Evolutionary conservation across 2,797 vertebrate species (phyloP).

Genomic region (Hippocampus kuda): DNA sequence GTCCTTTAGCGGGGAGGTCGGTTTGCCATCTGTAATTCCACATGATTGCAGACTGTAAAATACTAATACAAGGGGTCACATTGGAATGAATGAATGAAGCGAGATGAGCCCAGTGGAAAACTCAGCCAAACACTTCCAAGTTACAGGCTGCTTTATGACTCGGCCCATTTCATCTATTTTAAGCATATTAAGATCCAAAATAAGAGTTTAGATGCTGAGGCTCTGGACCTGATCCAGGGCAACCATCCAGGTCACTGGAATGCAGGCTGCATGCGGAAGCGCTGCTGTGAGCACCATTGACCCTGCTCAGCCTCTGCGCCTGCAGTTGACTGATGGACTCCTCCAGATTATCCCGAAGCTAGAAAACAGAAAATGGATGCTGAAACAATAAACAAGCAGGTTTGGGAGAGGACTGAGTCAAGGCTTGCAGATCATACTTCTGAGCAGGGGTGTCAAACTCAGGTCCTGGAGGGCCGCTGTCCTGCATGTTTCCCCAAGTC

Average conservation of each 20-base stretch:
- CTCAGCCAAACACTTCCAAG: not conserved
- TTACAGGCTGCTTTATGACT: not conserved
- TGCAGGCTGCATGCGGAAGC: constrained; percentile 75
- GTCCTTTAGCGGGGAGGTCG: constrained; percentile 79
- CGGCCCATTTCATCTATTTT: not conserved
- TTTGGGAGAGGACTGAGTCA: not conserved
- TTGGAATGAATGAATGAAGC: not conserved
- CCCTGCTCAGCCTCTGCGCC: constrained; percentile 64
- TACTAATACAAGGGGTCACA: not conserved
- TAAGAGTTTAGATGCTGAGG: not conserved
- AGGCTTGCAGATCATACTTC: not conserved
- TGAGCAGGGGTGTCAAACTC: too few species aligned
- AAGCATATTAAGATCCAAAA: not conserved
- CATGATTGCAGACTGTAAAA: constrained; percentile 1
- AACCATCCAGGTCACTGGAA: constrained; percentile 77
- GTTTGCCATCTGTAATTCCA: constrained; percentile 64
- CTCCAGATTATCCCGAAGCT: constrained; percentile 86
- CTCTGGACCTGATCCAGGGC: constrained; percentile 64
- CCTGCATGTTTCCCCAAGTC: too few species aligned
- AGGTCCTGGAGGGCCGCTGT: too few species aligned
- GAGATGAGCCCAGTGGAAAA: not conserved
- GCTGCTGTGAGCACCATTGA: constrained; percentile 65
- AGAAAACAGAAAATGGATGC: constrained; percentile 12
- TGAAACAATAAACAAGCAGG: not conserved
- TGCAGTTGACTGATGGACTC: constrained; percentile 82